These are phyloP conservation scores for Saguinus oedipus DNA, from an alignment of 2,797 vertebrate species.

Conservation along the genomic window DNA sequence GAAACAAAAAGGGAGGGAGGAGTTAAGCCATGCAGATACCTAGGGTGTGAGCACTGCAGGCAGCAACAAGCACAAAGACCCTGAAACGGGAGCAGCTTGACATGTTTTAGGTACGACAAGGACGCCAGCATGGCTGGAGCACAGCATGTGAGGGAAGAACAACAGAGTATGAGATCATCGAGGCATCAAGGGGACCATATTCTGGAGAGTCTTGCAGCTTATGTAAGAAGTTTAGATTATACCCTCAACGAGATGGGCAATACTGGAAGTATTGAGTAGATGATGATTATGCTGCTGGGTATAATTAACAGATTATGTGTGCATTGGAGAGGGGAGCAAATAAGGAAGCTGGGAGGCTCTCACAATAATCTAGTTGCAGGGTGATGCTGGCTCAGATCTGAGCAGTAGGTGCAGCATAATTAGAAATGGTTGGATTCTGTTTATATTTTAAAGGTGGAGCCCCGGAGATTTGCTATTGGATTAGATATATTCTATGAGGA, in stretches of 20 bases:
- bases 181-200: neutral
- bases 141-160: neutral
- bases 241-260: neutral
- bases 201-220: neutral
- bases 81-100: neutral
- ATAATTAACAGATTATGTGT: neutral
- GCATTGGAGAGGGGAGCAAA: neutral
- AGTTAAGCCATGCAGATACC: neutral
- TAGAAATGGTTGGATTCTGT: neutral
- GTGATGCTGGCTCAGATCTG: neutral
- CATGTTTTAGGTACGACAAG: neutral
- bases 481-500: neutral
- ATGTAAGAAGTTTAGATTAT: neutral
- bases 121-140: neutral
- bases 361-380: neutral
- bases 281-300: neutral
- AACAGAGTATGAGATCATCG: neutral
- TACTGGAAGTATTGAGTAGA: neutral
- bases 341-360: neutral
- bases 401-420: neutral
- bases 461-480: neutral
- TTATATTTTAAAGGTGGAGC: neutral
- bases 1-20: neutral
- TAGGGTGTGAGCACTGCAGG: neutral
- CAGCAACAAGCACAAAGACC: neutral